These are phyloP conservation scores for Drosophila subpulchrella DNA, from an alignment of 1,140 invertebrate species.

Conservation along the genomic window DNA sequence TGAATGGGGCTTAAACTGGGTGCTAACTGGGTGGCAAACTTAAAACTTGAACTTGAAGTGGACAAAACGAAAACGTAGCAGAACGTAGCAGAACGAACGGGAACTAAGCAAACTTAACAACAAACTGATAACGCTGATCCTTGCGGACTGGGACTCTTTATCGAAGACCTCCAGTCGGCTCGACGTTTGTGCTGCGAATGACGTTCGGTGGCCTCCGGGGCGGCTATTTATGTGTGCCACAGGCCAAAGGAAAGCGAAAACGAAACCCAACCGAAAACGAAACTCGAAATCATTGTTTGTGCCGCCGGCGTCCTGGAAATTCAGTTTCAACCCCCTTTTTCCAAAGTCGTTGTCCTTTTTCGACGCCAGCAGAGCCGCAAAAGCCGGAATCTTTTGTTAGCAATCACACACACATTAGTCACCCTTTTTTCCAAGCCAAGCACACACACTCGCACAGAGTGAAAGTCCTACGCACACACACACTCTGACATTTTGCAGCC, in stretches of 20 bases:
- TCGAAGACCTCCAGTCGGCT: constrained; percentile 72
- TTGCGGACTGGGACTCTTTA: constrained; percentile 39
- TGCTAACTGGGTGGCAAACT: constrained; percentile 54
- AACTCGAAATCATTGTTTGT: constrained; percentile 72
- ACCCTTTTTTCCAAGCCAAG: constrained; percentile 75
- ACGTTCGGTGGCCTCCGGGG: constrained; percentile 69
- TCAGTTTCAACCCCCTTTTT: constrained; percentile 71
- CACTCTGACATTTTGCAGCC: background rate
- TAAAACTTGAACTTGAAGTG: constrained; percentile 21
- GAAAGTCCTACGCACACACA: constrained; percentile 77
- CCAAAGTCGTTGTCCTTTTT: constrained; percentile 78
- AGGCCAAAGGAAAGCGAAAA: constrained; percentile 81
- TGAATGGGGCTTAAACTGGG: constrained; percentile 5
- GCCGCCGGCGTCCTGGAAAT: constrained; percentile 57
- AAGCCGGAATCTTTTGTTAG: constrained; percentile 84
- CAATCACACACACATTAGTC: constrained; percentile 84
- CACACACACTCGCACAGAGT: constrained; percentile 51
- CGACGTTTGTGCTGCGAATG: constrained; percentile 84
- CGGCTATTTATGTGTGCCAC: constrained; percentile 79
- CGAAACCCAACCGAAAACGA: constrained; percentile 60
- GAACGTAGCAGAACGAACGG: constrained; percentile 30
- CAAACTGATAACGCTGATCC: constrained; percentile 66
- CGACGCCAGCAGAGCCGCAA: constrained; percentile 45
- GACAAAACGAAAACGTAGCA: constrained; percentile 7
- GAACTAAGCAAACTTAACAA: constrained; percentile 54